Percentiles rank a stretch among this genome's conserved stretches.
Evolutionary conservation across 2,797 vertebrate genomes (phyloP).

Genomic region (Gymnothorax javanicus): DNA sequence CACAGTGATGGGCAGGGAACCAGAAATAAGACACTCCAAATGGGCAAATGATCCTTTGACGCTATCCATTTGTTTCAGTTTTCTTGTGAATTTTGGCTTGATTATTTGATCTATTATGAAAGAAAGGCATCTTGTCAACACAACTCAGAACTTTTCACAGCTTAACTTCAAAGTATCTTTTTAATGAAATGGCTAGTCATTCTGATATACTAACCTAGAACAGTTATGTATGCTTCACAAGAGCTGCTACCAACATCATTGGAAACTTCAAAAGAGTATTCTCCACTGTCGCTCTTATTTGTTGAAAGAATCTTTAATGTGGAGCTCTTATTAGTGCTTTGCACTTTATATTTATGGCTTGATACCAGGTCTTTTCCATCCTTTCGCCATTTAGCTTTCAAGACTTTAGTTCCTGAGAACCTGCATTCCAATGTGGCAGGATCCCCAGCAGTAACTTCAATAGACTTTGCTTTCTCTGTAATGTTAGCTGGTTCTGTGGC

Average conservation of each 20-base stretch:
- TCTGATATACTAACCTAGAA: conserved; percentile 84
- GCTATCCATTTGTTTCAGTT: conserved; percentile 89
- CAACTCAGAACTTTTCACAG: conserved; percentile 27
- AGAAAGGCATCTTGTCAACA: conserved; percentile 24
- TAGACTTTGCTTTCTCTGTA: conserved; percentile 87
- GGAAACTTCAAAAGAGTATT: conserved; percentile 89
- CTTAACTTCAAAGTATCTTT: not conserved
- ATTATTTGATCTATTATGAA: conserved; percentile 88
- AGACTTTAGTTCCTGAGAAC: conserved; percentile 90
- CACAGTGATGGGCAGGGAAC: conserved; percentile 90
- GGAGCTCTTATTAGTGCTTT: conserved; percentile 84
- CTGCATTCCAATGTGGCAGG: conserved; percentile 91
- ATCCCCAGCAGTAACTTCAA: conserved; percentile 95
- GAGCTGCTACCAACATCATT: conserved; percentile 90
- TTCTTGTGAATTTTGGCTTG: conserved; percentile 95
- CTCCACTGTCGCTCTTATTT: conserved; percentile 86
- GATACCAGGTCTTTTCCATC: conserved; percentile 82
- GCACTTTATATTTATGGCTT: conserved; percentile 89
- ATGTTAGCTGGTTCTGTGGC: conserved; percentile 90
- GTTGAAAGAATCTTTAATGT: conserved; percentile 87
- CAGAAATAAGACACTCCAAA: conserved; percentile 92
- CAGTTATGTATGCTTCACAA: conserved; percentile 85
- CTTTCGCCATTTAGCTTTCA: conserved; percentile 88
- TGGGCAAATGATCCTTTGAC: conserved; percentile 94
- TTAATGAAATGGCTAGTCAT: not conserved